Evolutionary conservation across 2,888 invertebrate genomes (phyloP).

Genomic region (Gibbula magus): DNA sequence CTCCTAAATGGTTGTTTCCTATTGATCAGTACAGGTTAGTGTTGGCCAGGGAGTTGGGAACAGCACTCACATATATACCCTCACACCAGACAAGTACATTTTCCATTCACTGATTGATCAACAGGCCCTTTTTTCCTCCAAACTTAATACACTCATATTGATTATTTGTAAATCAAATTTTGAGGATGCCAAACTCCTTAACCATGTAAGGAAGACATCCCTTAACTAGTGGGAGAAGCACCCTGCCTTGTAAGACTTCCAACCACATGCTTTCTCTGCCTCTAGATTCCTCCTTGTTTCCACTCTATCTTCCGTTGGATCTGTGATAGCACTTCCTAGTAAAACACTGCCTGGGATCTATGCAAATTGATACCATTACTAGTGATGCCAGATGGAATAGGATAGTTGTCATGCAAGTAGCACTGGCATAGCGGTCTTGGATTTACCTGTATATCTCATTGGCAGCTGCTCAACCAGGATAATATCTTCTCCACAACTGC

Average conservation of each 20-base stretch:
- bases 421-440: background rate
- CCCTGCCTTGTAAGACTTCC: too few species aligned
- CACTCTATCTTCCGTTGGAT: background rate
- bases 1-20: slow-evolving; percentile 5
- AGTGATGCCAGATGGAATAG: background rate
- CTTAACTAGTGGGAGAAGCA: too few species aligned
- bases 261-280: too few species aligned
- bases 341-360: background rate
- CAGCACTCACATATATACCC: background rate
- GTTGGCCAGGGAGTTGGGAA: background rate
- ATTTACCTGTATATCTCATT: slow-evolving; percentile 1
- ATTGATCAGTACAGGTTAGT: slow-evolving; percentile 2
- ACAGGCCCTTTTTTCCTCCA: slow-evolving; percentile 9
- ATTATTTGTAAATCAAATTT: slow-evolving; percentile 15
- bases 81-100: background rate
- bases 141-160: slow-evolving; percentile 1
- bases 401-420: background rate
- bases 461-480: background rate
- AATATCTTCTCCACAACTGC: slow-evolving; percentile 5
- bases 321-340: background rate
- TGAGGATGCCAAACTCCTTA: background rate
- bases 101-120: background rate
- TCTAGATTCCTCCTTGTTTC: background rate
- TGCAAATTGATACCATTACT: background rate
- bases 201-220: background rate